Evolutionary conservation across 2,797 vertebrate genomes (phyloP), one percentile per base, ranked within the genome.

Genomic region (Acanthopagrus latus): DNA sequence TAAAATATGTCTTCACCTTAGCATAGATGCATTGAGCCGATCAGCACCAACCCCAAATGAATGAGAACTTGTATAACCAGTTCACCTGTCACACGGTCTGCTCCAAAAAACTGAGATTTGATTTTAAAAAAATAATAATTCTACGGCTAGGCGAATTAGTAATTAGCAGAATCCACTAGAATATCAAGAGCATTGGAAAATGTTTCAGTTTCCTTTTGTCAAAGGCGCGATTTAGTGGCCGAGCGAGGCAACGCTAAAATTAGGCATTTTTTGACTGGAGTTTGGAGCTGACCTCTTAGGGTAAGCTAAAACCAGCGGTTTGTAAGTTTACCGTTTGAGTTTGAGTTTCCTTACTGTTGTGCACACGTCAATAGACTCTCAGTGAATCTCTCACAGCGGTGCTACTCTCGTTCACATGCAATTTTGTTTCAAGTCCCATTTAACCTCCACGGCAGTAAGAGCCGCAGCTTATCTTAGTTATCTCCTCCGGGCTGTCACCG

Each of bases 401-500:
- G 21, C 43, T 17, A 14, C 10, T 44, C 17, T 20, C 13, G 20
- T 2, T 20, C 3, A 20, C 10, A 21, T 21, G 33, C 1, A 38
- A 2, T 63, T 29, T 41, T 14, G 10, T 44, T 71, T 64, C 0
- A n/a, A 63, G 25, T 11, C 23, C 27, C 4, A 11, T 57, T 62
- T 55, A 44, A 54, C 46, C 50, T 52, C 54, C 7, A 13, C 38
- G n/a, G 27, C 25, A 8, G 44, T 5, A 0, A 50, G n/a, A 63
- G 7, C 14, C 2, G 6, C 16, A 55, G 59, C 56, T 66, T 27
- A 50, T 63, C 63, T 27, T 8, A 7, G 38, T 17, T 47, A 67
- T 70, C 65, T 58, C 44, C 2, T 25, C 59, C 0, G 21, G 2
- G n/a, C 84, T 85, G 88, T 84, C 87, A 76, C 59, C 1, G 65